Percentiles rank a stretch among this genome's conserved stretches.
phyloP scores from a whole-genome alignment of 2,797 vertebrate genomes.

The Oryzias dopingdopingensis region DNA sequence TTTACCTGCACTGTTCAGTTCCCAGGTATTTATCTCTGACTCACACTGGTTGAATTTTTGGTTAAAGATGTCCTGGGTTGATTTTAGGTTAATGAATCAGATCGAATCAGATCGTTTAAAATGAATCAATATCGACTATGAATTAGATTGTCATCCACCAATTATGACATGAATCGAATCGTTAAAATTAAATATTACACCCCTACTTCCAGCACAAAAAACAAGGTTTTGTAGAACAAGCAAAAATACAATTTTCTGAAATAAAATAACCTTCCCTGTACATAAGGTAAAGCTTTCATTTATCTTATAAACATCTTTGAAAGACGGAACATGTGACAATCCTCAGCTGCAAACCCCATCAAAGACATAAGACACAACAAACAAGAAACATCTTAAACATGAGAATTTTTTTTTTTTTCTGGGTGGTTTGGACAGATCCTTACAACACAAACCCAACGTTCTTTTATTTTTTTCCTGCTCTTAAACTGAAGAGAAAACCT shows the following conservation, averaged over 20 bases:
- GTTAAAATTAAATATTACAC: too few relatives aligned
- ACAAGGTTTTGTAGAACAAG: too few relatives aligned
- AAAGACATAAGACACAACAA: conserved; percentile 62
- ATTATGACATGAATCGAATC: too few relatives aligned
- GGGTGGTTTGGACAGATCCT: conserved; percentile 24
- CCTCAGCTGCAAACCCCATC: conserved; percentile 50
- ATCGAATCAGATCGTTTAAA: too few relatives aligned
- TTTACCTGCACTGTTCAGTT: too few relatives aligned
- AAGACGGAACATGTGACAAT: conserved; percentile 46
- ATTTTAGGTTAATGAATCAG: too few relatives aligned
- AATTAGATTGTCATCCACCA: too few relatives aligned
- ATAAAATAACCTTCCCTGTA: conserved; percentile 27
- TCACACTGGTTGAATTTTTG: too few relatives aligned
- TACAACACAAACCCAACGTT: conserved; percentile 17
- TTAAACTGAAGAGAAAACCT: conserved; percentile 44
- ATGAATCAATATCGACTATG: too few relatives aligned
- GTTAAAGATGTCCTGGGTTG: too few relatives aligned
- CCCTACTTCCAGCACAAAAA: too few relatives aligned
- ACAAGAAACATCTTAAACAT: conserved; percentile 62
- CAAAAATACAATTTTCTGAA: conserved; percentile 21
- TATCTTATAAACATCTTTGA: conserved; percentile 58
- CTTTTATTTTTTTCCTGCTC: neutral
- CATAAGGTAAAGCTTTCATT: conserved; percentile 50
- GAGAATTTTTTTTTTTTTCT: conserved; percentile 20
- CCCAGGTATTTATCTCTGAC: too few relatives aligned